Base-by-base conservation (phyloP, 2,797 vertebrate species). In the Halcyon chelicuti region DNA sequence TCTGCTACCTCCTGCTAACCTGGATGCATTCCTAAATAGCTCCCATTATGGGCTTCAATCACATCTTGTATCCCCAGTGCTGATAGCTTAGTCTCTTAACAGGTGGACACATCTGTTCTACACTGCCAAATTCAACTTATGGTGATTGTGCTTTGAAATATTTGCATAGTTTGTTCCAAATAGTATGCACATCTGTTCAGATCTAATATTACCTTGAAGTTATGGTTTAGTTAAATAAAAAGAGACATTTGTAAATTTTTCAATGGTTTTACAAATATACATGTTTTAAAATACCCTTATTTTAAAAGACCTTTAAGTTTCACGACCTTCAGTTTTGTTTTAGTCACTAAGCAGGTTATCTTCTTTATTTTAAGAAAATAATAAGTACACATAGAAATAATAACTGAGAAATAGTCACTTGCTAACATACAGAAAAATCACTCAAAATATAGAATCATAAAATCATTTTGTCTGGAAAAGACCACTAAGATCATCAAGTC, bases 91-190 rank as follows among this genome's bases (percentile, higher is more conserved):
- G 91, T 93, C 96, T 95, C 86, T 67, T 94, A 97, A 97, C 97
- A 98, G 97, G 97, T 98, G 96, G 96, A 97, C 96, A 93, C 97
- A 96, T 97, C 97, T 97, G 98, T 96, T 98, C 95, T 73, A 52
- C 84, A 84, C 89, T 94, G 94, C 95, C 97, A 96, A 95, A 95
- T 88, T 87, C 96, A 94, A 96, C 95, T 97, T 94, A 81, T 6
- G 47, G 82, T 91, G 86, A 94, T 79, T 94, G 61, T 78, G 31
- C 79, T 96, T 94, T 97, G 96, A 97, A 97, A 97, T 96, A 95
- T 95, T 98, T 96, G 92, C 83, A 81, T 77, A 84, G 54, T 86
- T 97, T 92, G 60, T 95, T 91, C 90, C 81, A 97, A 97, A 97
- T 95, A 92, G 73, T 88, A 47, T 87, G 73, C 93, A 94, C 97